Percentiles rank a stretch among this genome's conserved stretches.
phyloP scores from a whole-genome alignment of 1,140 invertebrate genomes.

The Heliconius hermathena region DNA sequence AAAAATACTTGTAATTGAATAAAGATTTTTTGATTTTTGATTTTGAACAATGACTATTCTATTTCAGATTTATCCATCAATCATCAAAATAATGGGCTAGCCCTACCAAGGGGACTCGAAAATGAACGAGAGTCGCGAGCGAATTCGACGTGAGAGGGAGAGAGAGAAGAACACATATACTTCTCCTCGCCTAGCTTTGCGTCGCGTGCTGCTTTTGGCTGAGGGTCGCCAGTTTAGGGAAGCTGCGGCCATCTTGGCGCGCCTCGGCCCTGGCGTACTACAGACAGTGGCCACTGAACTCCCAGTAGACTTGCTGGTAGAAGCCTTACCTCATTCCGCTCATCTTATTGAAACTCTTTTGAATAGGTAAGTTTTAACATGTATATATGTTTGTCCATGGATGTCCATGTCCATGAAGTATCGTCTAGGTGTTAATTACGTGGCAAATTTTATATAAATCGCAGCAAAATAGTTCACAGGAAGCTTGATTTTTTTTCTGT shows the following conservation, averaged over 20 bases:
- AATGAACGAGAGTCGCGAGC: slow-evolving; percentile 83
- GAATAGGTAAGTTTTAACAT: slow-evolving; percentile 82
- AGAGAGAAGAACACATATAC: slow-evolving; percentile 85
- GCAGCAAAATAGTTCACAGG: too few species aligned
- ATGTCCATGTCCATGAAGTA: too few species aligned
- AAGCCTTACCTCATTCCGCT: slow-evolving; percentile 92
- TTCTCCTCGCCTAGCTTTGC: slow-evolving; percentile 88
- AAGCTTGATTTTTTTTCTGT: too few species aligned
- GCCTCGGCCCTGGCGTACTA: slow-evolving; percentile 88
- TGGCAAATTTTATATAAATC: too few species aligned
- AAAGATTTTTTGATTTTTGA: background rate
- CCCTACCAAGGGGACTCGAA: slow-evolving; percentile 49
- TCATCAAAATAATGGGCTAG: slow-evolving; percentile 65
- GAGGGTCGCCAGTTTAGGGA: slow-evolving; percentile 91
- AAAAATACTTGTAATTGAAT: too few species aligned
- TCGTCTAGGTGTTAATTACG: too few species aligned
- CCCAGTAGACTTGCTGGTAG: slow-evolving; percentile 92
- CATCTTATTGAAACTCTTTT: slow-evolving; percentile 93
- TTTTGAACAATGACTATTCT: background rate
- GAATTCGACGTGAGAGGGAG: slow-evolving; percentile 82
- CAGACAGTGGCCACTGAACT: slow-evolving; percentile 88
- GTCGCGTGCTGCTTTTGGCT: slow-evolving; percentile 88
- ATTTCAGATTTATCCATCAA: background rate
- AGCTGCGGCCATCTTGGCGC: slow-evolving; percentile 88
- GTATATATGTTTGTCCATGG: too few species aligned